phyloP scores from a whole-genome alignment of 2,888 invertebrate genomes.

The Ametastegia equiseti region DNA sequence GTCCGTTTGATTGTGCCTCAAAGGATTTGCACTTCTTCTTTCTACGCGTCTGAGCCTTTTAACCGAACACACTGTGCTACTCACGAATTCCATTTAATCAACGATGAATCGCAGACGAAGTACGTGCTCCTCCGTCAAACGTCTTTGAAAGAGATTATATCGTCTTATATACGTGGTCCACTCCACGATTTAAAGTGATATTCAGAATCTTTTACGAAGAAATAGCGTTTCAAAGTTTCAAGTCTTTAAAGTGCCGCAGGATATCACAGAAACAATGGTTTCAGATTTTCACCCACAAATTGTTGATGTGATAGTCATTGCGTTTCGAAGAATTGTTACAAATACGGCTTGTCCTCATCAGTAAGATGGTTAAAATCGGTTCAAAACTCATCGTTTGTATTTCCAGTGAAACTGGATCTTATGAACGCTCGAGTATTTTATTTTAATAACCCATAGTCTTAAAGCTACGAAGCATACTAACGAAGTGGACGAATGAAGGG shows the following conservation, averaged over 20 bases:
- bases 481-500: conserved; percentile 20
- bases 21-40: conserved; percentile 38
- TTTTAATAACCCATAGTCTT: neutral
- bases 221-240: neutral
- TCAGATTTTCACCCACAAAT: neutral
- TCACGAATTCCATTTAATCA: conserved; percentile 40
- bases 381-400: neutral
- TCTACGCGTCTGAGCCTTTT: conserved; percentile 26
- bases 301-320: neutral
- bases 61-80: conserved; percentile 35
- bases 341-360: neutral
- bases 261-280: neutral
- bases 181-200: neutral
- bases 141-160: conserved; percentile 23
- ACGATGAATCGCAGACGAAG: conserved; percentile 31
- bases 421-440: neutral
- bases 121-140: neutral
- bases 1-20: conserved; percentile 40
- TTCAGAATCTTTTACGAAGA: neutral
- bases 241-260: neutral
- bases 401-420: neutral
- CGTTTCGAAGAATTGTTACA: neutral
- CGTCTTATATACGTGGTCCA: conserved; percentile 21
- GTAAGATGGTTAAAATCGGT: conserved; percentile 1
- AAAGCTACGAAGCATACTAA: conserved; percentile 19